phyloP scores from a whole-genome alignment of 2,888 invertebrate species.

The Onchidella celtica region DNA sequence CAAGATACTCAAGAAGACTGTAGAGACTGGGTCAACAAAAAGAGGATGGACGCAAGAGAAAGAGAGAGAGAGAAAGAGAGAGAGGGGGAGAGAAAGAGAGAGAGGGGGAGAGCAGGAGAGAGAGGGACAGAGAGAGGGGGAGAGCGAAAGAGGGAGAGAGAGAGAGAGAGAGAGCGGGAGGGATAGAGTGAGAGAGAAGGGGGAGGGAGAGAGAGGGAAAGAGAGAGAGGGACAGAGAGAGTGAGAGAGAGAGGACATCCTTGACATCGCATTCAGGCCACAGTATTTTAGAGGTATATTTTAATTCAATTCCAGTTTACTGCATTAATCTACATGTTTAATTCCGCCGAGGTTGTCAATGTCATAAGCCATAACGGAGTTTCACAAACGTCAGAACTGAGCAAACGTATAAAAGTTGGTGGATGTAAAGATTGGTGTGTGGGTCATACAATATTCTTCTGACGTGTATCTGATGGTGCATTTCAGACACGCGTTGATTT shows the following conservation, averaged over 20 bases:
- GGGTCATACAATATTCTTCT: no score
- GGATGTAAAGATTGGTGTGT: no score
- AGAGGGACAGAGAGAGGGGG: neutral
- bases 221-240: neutral
- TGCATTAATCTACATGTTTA: no score
- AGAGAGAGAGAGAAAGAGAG: neutral
- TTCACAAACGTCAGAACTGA: no score
- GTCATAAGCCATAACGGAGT: no score
- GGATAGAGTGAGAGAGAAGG: neutral
- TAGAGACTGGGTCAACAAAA: slow-evolving; percentile 6
- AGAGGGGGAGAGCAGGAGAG: neutral
- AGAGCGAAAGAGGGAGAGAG: neutral
- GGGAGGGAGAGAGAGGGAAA: neutral
- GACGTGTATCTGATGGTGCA: no score
- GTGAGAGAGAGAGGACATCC: neutral
- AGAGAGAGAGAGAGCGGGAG: neutral
- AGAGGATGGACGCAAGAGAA: neutral
- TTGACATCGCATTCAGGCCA: no score
- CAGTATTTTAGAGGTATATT: no score
- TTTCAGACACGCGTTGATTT: no score
- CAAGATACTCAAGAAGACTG: neutral
- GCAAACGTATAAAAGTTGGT: no score
- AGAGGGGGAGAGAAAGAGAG: neutral
- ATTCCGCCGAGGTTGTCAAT: no score
- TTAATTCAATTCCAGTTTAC: no score